Percentiles rank a stretch among this genome's conserved stretches.
phyloP scores from a whole-genome alignment of 1,140 invertebrate species.

The Heliconius eleuchia region DNA sequence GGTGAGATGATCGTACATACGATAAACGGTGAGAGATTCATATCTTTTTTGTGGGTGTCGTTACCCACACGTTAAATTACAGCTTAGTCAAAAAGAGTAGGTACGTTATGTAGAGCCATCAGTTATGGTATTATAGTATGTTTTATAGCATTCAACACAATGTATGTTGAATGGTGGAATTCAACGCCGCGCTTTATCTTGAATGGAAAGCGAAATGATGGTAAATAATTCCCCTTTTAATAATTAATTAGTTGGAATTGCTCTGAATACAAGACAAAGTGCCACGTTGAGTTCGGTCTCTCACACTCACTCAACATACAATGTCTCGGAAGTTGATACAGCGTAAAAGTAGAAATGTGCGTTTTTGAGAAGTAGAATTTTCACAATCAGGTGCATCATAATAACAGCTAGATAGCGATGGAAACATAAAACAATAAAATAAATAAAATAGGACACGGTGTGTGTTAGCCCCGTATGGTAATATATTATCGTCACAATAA shows the following conservation, averaged over 20 bases:
- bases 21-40: constrained; percentile 6
- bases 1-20: constrained; percentile 7
- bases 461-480: too few species aligned
- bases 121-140: not conserved
- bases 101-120: not conserved
- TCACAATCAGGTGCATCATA: too few species aligned
- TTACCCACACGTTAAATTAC: not conserved
- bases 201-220: too few species aligned
- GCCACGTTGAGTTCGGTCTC: too few species aligned
- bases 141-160: not conserved
- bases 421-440: not conserved
- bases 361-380: too few species aligned
- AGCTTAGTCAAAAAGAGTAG: not conserved
- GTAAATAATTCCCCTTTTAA: too few species aligned
- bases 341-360: too few species aligned
- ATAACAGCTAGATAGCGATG: too few species aligned
- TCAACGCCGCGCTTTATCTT: too few species aligned
- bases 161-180: not conserved
- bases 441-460: not conserved
- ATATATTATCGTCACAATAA: not conserved
- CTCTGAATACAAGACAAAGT: not conserved
- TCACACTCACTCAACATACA: too few species aligned
- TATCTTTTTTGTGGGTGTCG: not conserved
- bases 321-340: too few species aligned
- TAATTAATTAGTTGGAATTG: too few species aligned